phyloP scores from a whole-genome alignment of 2,113 vertebrate genomes.

The Riparia riparia region DNA sequence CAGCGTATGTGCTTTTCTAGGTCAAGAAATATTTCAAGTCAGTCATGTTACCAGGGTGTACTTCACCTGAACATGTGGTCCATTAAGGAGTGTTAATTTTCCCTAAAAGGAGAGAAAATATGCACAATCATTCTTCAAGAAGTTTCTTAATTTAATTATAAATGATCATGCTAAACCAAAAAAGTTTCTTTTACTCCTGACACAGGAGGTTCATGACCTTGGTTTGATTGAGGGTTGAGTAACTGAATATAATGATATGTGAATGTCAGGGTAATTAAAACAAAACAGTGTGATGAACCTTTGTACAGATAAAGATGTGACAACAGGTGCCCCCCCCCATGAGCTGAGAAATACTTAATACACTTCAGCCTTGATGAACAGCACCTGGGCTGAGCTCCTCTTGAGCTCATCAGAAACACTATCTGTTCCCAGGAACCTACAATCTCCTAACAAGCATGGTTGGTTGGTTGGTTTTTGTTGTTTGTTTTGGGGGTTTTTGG shows the following conservation, averaged over 20 bases:
- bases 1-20: background rate
- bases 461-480: no score
- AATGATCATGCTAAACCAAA: background rate
- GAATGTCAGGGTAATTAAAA: background rate
- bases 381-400: background rate
- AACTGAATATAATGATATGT: background rate
- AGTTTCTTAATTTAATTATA: background rate
- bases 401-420: background rate
- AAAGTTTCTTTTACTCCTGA: background rate
- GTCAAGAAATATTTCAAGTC: background rate
- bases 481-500: no score
- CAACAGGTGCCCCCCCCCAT: background rate
- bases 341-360: background rate
- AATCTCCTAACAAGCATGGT: accelerated
- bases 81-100: background rate
- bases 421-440: background rate
- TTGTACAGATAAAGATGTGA: background rate
- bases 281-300: background rate
- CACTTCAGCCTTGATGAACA: accelerated
- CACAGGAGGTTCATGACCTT: background rate
- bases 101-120: background rate
- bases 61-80: background rate
- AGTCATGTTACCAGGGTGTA: background rate
- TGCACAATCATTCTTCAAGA: background rate
- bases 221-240: background rate